Evolutionary conservation across 2,113 vertebrate species (phyloP).

Genomic region (Poicephalus meyeri): DNA sequence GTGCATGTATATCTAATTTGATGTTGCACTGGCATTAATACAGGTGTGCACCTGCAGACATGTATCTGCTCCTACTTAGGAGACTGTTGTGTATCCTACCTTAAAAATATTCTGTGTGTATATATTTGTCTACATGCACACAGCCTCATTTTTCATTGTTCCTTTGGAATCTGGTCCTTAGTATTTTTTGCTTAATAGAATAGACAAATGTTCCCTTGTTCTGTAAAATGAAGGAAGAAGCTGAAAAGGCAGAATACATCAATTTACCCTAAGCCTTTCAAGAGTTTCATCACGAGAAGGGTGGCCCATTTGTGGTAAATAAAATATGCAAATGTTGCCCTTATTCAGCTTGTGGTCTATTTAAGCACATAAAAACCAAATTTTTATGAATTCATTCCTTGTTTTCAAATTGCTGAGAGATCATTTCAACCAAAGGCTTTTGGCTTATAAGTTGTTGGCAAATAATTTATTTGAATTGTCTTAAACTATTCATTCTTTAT

Average conservation of each 20-base stretch:
- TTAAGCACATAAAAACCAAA: not conserved
- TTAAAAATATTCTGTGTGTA: not conserved
- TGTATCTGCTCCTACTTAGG: not conserved
- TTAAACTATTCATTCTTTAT: not conserved
- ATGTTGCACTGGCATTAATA: not conserved
- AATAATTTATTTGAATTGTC: not conserved
- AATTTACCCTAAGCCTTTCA: not conserved
- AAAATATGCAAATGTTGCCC: not conserved
- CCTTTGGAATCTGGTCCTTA: not conserved
- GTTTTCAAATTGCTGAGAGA: not conserved
- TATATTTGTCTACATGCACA: not conserved
- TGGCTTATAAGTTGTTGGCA: not conserved
- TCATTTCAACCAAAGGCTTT: not conserved
- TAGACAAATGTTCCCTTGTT: not conserved
- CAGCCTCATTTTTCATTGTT: not conserved
- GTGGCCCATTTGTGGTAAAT: not conserved
- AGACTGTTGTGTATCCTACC: not conserved
- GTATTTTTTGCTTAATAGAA: not conserved
- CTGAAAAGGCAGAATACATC: not conserved
- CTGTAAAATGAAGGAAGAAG: not conserved
- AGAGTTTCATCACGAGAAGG: not conserved
- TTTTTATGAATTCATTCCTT: not conserved
- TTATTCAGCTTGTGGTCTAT: not conserved
- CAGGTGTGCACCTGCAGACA: not conserved
- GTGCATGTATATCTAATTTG: not conserved